Conservation (phyloP, 2,888 invertebrate species). For the Anorthoa munda region DNA sequence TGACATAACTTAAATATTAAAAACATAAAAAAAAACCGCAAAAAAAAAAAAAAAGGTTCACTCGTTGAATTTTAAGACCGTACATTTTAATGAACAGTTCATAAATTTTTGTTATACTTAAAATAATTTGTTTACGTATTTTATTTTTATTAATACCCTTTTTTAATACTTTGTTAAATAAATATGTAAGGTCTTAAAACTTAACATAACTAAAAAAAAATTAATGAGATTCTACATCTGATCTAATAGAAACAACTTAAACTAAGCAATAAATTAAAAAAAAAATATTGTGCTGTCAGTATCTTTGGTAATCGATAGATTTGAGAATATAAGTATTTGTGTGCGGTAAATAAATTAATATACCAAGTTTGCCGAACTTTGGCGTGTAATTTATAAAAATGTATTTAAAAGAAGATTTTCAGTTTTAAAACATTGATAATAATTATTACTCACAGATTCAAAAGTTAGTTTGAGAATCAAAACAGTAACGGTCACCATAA, state of each 20-base stretch:
- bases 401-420: neutral
- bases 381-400: constrained; percentile 8
- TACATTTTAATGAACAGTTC: constrained; percentile 28
- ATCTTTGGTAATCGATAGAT: constrained; percentile 57
- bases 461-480: neutral
- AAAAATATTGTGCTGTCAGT: constrained; percentile 79
- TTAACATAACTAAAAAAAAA: constrained; percentile 67
- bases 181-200: constrained; percentile 56
- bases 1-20: constrained; percentile 72
- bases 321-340: neutral
- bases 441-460: neutral
- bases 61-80: constrained; percentile 61
- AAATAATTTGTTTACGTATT: constrained; percentile 30
- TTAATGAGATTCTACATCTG: constrained; percentile 84
- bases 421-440: neutral
- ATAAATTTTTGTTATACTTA: constrained; percentile 11
- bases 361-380: neutral
- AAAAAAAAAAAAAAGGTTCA: constrained; percentile 56
- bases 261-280: constrained; percentile 75
- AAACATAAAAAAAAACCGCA: constrained; percentile 58
- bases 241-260: constrained; percentile 73
- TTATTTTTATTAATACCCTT: neutral
- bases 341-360: constrained; percentile 19
- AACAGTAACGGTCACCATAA: neutral
- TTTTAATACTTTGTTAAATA: constrained; percentile 4